Percentiles rank a stretch among this genome's conserved stretches.
Conservation (phyloP, 2,113 vertebrate genomes). For the Platycercus adscitus region DNA sequence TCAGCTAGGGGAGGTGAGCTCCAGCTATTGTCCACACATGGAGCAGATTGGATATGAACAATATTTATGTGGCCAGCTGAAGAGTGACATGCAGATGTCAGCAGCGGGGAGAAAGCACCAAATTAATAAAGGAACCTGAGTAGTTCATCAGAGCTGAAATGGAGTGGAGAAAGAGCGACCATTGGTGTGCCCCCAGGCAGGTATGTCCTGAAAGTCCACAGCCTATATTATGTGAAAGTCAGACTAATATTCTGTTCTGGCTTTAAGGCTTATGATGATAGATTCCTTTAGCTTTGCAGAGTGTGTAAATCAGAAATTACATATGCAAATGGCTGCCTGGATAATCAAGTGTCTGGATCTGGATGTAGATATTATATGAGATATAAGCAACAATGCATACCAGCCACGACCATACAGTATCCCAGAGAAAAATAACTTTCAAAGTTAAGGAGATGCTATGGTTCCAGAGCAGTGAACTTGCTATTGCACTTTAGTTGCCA, state of each 20-base stretch:
- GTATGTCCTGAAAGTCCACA: background rate
- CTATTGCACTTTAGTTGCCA: background rate
- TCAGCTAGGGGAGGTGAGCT: background rate
- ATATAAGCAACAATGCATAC: background rate
- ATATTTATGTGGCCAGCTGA: background rate
- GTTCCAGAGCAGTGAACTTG: background rate
- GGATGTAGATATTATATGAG: background rate
- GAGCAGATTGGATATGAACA: background rate
- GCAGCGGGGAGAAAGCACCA: background rate
- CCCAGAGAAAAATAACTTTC: background rate
- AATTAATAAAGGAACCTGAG: background rate
- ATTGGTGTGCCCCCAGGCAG: background rate
- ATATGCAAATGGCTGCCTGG: background rate
- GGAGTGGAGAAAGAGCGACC: background rate
- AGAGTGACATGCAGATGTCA: background rate
- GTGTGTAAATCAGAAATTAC: background rate
- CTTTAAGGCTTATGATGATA: background rate
- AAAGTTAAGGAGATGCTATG: background rate
- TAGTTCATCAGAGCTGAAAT: background rate
- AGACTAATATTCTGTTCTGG: background rate
- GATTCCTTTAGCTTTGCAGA: background rate
- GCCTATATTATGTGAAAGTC: background rate
- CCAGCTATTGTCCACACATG: fast-evolving
- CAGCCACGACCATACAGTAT: background rate
- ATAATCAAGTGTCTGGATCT: background rate